Conservation (phyloP, 92 coral and sea anemone species). For the Zoanthus solanderi region DNA sequence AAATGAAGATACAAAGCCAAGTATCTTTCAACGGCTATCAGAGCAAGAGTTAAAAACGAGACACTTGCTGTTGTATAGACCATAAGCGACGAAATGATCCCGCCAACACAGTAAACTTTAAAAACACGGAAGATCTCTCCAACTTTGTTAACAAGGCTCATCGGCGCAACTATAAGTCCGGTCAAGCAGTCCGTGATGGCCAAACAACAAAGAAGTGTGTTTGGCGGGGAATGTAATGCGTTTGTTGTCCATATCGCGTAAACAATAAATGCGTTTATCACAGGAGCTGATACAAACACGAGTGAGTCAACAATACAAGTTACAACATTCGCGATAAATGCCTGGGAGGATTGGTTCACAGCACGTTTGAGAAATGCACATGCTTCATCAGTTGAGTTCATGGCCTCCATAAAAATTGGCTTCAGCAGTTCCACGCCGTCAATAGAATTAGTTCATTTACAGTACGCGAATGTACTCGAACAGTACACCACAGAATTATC, state of each 20-base stretch:
- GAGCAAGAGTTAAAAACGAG: slow-evolving; percentile 39
- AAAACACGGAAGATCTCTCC: slow-evolving; percentile 2
- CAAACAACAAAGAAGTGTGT: slow-evolving; percentile 39
- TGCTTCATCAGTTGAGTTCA: neutral
- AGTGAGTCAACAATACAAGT: slow-evolving; percentile 29
- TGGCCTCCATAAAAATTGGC: neutral
- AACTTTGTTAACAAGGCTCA: slow-evolving; percentile 12
- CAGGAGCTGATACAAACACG: slow-evolving; percentile 15
- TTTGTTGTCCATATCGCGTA: slow-evolving; percentile 40
- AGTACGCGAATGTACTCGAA: no score
- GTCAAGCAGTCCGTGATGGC: slow-evolving; percentile 36
- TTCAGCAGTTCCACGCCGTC: no score
- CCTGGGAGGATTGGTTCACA: slow-evolving; percentile 15
- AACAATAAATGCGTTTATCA: slow-evolving; percentile 27
- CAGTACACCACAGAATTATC: no score
- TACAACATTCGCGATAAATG: slow-evolving; percentile 24
- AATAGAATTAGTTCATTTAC: no score
- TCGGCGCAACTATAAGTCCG: slow-evolving; percentile 27
- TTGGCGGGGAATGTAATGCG: slow-evolving; percentile 27
- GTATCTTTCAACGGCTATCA: slow-evolving; percentile 29
- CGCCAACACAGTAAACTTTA: slow-evolving; percentile 26
- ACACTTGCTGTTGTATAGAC: slow-evolving; percentile 31
- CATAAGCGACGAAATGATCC: neutral
- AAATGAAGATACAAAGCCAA: slow-evolving; percentile 39
- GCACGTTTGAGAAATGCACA: slow-evolving; percentile 34